Evolutionary conservation across 2,888 invertebrate species (phyloP).

Genomic region (Cheilosia impressa): DNA sequence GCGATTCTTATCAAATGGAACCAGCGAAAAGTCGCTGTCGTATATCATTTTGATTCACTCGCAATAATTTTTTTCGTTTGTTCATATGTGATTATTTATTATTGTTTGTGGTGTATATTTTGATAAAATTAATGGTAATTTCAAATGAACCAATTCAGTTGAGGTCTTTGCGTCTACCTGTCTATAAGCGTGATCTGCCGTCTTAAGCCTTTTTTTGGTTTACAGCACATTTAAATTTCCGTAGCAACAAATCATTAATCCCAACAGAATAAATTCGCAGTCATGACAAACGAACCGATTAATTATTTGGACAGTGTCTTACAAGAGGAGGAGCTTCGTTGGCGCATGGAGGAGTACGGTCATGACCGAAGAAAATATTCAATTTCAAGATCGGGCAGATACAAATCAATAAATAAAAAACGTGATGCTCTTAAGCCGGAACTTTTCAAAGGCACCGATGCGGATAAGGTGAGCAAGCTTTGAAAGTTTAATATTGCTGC

Average conservation of each 20-base stretch:
- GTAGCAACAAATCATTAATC: slow-evolving; percentile 8
- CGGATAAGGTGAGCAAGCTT: slow-evolving; percentile 58
- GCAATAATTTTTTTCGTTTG: slow-evolving; percentile 48
- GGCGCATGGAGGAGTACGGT: slow-evolving; percentile 79
- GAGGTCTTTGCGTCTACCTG: slow-evolving; percentile 56
- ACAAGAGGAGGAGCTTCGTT: slow-evolving; percentile 82
- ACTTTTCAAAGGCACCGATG: slow-evolving; percentile 83
- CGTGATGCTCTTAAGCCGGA: slow-evolving; percentile 85
- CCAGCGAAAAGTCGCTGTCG: slow-evolving; percentile 53
- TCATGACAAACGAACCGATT: slow-evolving; percentile 80
- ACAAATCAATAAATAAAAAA: slow-evolving; percentile 85
- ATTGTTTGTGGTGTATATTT: slow-evolving; percentile 65
- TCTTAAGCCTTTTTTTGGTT: neutral
- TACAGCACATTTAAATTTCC: neutral
- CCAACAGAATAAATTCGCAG: slow-evolving; percentile 4
- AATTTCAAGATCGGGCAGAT: slow-evolving; percentile 86
- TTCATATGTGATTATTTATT: slow-evolving; percentile 54
- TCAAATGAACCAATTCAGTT: slow-evolving; percentile 66
- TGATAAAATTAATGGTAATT: slow-evolving; percentile 71
- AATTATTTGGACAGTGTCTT: slow-evolving; percentile 82
- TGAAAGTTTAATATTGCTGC: neutral
- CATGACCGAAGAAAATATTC: slow-evolving; percentile 84
- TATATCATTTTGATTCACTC: slow-evolving; percentile 67
- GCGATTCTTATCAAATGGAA: slow-evolving; percentile 67
- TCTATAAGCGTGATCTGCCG: slow-evolving; percentile 37